Evolutionary conservation across 2,797 vertebrate species (phyloP), one percentile per base, ranked within the genome.

Genomic region (Oceanodroma leucorhoa): DNA sequence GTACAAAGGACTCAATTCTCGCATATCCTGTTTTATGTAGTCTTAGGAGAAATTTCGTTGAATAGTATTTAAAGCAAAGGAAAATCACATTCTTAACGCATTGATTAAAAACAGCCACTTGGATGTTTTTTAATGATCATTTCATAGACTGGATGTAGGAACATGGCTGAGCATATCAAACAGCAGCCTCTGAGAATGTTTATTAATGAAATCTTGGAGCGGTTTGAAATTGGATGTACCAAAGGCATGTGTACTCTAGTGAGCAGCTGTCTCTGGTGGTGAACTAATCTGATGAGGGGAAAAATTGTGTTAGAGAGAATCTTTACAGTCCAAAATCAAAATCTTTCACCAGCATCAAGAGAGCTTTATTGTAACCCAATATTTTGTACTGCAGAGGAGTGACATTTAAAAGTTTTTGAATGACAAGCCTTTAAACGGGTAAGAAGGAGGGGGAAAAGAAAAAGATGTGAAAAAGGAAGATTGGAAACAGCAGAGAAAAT

Each of bases 251-350:
- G 65, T 91, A 36, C 51, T 64, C 53, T 19, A 51, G 41, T 48
- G 30, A 95, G 69, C 88, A 93, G 65, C 78, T 87, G 81, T 77
- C 73, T 87, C 85, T 93, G 40, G 38, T 53, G 43, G 50, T 77
- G 73, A 69, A 46, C 51, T 72, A 71, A 79, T 69, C 81, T 81
- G 84, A 55, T 54, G 73, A 89, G 64, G 30, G 65, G 22, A 45
- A 95, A 96, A 93, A 86, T 51, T 55, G 70, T 81, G 78, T 82
- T 93, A 81, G 85, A 65, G 36, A 93, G 90, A 94, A 86, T 87
- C 96, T 97, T 96, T 95, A 91, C 79, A 89, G 92, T 93, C 75
- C 87, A 88, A 94, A 90, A 94, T 83, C 69, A 58, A 94, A 95
- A 95, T 95, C 83, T 94, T 95, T 86, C n/a, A 89, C 95, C 91